These are phyloP conservation scores for Myioborus melanocephalus DNA, from an alignment of 2,797 vertebrate genomes.

Conservation along the genomic window DNA sequence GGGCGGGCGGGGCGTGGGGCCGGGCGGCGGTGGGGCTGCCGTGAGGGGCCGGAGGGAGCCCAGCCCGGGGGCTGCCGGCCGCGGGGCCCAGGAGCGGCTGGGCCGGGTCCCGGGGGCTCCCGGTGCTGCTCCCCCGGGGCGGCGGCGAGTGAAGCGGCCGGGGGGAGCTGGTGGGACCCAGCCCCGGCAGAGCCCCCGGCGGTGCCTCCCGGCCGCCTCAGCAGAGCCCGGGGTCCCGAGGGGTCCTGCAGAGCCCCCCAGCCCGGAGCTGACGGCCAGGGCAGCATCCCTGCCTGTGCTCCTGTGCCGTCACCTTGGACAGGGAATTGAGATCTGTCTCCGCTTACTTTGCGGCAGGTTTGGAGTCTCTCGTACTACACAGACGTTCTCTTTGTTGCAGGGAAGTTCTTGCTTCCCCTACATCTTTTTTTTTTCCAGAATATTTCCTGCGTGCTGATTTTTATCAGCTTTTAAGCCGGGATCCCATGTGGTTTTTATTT, in stretches of 20 bases:
- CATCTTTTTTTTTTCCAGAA: rapidly evolving
- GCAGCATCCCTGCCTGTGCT: not conserved
- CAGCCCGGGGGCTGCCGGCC: not conserved
- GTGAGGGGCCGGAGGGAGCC: not conserved
- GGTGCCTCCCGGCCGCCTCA: too few species aligned
- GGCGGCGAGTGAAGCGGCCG: not conserved
- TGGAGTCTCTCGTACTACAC: rapidly evolving
- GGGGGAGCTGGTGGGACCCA: not conserved
- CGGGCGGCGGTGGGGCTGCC: not conserved
- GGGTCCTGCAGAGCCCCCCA: not conserved
- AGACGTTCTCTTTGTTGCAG: not conserved
- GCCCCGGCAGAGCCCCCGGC: not conserved
- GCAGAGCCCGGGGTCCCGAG: not conserved
- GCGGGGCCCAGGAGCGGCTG: not conserved
- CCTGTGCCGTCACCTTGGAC: not conserved
- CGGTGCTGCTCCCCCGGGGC: not conserved
- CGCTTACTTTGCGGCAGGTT: not conserved
- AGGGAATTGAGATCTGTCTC: not conserved
- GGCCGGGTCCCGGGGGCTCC: not conserved
- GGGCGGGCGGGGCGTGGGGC: not conserved
- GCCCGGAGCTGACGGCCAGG: not conserved
- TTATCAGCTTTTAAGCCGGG: not conserved
- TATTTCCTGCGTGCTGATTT: not conserved
- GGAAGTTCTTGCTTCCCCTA: not conserved
- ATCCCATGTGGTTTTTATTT: not conserved